Percentiles rank a stretch among this genome's conserved stretches.
phyloP scores from a whole-genome alignment of 2,888 invertebrate genomes.

The Drosophila rubida region DNA sequence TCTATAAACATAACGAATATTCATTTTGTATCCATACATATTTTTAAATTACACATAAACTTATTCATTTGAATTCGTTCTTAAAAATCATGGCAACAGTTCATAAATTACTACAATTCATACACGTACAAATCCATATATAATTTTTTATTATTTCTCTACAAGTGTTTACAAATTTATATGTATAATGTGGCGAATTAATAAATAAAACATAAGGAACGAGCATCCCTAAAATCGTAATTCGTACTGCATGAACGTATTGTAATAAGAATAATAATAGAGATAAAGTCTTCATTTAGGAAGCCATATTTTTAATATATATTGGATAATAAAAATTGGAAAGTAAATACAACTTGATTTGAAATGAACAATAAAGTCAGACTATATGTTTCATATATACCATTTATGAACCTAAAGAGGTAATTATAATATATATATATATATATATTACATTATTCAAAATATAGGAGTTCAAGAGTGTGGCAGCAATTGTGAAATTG shows the following conservation, averaged over 20 bases:
- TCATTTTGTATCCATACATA: constrained; percentile 35
- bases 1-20: constrained; percentile 34
- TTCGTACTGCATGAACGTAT: background rate
- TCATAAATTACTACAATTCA: constrained; percentile 19
- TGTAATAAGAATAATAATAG: background rate
- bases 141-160: constrained; percentile 28
- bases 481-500: background rate
- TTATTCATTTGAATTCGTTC: constrained; percentile 26
- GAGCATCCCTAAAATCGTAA: constrained; percentile 9
- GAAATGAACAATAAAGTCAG: no score
- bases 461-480: background rate
- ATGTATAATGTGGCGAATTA: constrained; percentile 57
- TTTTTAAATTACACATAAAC: constrained; percentile 34
- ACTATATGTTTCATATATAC: no score
- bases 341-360: background rate
- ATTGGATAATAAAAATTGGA: background rate
- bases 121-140: constrained; percentile 33
- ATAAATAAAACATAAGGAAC: constrained; percentile 57
- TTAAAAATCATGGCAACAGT: constrained; percentile 13
- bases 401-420: no score
- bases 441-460: no score
- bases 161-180: constrained; percentile 28
- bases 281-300: constrained; percentile 6
- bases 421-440: no score
- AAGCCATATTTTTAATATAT: background rate